phyloP scores from a whole-genome alignment of 2,888 invertebrate species.

The Tetragonula carbonaria region DNA sequence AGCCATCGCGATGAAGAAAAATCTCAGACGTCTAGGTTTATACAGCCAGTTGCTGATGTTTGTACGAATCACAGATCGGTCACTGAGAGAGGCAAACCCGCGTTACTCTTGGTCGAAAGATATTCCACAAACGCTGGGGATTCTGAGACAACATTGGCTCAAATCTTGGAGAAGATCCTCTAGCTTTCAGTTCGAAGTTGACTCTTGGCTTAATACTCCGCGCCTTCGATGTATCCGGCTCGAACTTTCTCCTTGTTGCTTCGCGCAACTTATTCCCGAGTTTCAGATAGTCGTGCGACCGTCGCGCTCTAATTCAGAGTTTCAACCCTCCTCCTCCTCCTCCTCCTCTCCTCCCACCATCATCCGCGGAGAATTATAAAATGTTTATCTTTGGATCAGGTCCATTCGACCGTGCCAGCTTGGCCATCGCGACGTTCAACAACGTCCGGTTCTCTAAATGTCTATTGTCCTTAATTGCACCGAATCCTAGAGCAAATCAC shows the following conservation, averaged over 20 bases:
- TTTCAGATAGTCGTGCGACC: neutral
- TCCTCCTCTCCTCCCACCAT: too few relatives aligned
- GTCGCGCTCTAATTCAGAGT: neutral
- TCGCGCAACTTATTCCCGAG: constrained; percentile 12
- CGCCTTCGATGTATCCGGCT: neutral
- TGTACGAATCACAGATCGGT: neutral
- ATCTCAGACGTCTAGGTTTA: neutral
- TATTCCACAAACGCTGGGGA: neutral
- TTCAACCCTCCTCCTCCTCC: neutral
- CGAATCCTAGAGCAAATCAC: constrained; percentile 27
- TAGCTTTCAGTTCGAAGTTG: constrained; percentile 12
- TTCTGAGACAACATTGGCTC: neutral
- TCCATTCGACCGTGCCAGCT: constrained; percentile 1
- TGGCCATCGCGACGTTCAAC: neutral
- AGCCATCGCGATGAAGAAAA: neutral
- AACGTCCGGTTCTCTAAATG: neutral
- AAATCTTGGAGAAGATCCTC: constrained; percentile 8
- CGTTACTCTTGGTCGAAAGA: constrained; percentile 15
- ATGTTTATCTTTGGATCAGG: constrained; percentile 28
- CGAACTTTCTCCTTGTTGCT: constrained; percentile 5
- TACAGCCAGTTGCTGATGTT: neutral
- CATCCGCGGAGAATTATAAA: constrained; percentile 3
- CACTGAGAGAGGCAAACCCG: neutral
- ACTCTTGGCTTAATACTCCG: neutral
- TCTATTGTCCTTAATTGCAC: constrained; percentile 44